phyloP scores from a whole-genome alignment of 2,113 vertebrate species.

The Sylvicapra grimmia region DNA sequence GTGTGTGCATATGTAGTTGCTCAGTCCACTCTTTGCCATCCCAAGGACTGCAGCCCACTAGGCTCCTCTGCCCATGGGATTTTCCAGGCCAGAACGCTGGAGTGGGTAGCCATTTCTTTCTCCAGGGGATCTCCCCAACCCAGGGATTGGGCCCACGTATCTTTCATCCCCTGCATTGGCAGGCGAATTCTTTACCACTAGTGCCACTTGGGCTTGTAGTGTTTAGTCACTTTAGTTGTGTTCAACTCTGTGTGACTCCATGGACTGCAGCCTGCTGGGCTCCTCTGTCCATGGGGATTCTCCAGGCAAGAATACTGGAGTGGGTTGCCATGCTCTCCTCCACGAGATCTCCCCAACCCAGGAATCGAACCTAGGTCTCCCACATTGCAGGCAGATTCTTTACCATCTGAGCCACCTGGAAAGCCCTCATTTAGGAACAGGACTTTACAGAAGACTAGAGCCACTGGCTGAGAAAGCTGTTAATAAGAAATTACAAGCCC shows the following conservation, averaged over 20 bases:
- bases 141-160: neutral
- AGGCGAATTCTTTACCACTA: neutral
- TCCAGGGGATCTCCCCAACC: neutral
- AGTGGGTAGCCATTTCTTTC: neutral
- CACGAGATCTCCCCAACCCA: neutral
- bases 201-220: neutral
- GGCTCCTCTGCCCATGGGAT: neutral
- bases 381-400: neutral
- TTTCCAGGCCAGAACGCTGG: neutral
- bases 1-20: neutral
- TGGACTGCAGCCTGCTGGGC: neutral
- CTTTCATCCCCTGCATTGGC: neutral
- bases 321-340: neutral
- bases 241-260: neutral
- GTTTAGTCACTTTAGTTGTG: neutral
- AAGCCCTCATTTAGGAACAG: neutral
- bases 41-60: neutral
- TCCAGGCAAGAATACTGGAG: neutral
- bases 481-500: neutral
- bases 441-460: neutral
- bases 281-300: too few relatives aligned
- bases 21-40: neutral
- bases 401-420: neutral
- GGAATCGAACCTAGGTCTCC: neutral
- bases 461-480: neutral